Conservation (phyloP, 2,113 vertebrate species). For the Labeo rohita region DNA sequence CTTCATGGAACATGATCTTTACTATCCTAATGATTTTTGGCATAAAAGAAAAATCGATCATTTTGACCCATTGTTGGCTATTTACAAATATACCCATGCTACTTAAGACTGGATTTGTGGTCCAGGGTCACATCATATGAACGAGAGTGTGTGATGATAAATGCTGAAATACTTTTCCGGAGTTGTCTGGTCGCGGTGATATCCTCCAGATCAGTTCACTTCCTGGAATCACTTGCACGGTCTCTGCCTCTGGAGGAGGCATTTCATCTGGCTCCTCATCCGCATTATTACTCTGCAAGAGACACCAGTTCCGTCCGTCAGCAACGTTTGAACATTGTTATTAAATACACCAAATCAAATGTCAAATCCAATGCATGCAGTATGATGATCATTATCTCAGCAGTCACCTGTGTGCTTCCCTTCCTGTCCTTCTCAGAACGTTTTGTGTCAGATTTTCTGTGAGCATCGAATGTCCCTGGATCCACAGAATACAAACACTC, state of each 20-base stretch:
- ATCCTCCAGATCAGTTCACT: constrained; percentile 94
- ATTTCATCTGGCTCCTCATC: constrained; percentile 92
- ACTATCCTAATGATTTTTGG: too few relatives aligned
- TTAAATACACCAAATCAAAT: background rate
- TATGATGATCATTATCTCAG: background rate
- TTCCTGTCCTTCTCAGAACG: constrained; percentile 87
- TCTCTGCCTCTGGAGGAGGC: constrained; percentile 90
- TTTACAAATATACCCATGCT: too few relatives aligned
- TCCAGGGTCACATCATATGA: background rate
- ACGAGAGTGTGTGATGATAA: background rate
- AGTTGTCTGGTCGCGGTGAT: constrained; percentile 91
- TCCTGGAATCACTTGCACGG: constrained; percentile 90
- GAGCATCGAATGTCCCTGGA: constrained; percentile 82
- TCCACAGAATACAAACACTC: constrained; percentile 93
- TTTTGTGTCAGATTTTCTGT: constrained; percentile 92
- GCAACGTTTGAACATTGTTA: background rate
- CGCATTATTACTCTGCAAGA: constrained; percentile 68
- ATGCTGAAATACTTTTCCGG: constrained; percentile 80
- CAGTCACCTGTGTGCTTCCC: constrained; percentile 83
- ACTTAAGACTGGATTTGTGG: too few relatives aligned
- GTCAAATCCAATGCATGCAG: background rate
- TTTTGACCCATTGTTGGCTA: too few relatives aligned
- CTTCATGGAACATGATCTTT: too few relatives aligned
- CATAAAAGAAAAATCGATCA: too few relatives aligned
- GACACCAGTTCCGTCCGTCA: background rate